Evolutionary conservation across 2,113 vertebrate species (phyloP), one percentile per base, ranked within the genome.

Genomic region (Triplophysa dalaica): DNA sequence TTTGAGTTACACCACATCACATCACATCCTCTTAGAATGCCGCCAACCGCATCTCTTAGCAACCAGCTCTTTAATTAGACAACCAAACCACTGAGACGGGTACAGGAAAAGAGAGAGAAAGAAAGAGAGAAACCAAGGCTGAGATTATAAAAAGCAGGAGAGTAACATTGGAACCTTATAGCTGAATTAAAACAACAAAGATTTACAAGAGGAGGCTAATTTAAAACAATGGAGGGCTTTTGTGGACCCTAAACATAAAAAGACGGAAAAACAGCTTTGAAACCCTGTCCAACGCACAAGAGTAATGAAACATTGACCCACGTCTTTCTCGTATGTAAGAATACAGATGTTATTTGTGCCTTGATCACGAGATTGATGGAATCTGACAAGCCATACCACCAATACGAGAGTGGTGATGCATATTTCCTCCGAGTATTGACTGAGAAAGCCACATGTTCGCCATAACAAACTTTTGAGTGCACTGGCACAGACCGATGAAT

Each of bases 31-130:
- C 74, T 87, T 79, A 72, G 80, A 82, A 61, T 75, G 29, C 79
- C 85, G 85, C 64, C 24, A 81, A 87, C 79, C 11, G 79, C 86
- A 89, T 92, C 88, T 89, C 93, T 94, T 91, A 94, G 91, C 93
- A 93, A 91, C 90, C 82, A 66, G 61, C 84, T 93, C 87, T 88
- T 92, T 90, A 91, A 92, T 91, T 91, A 93, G 85, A 82, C 81
- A 86, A 75, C 83, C 82, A 87, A 86, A 72, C 81, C 89, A 43
- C 54, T 21, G 33, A 77, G 63, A 82, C 85, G 67, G 64, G 62
- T 41, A 12, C 63, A 52, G 79, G 86, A 83, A 84, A 85, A 88
- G 26, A 89, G 83, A 56, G 24, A 77, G 17, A n/a, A 24, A 26
- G 1, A 79, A 48, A 69, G 4, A 21, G 17, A 50, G 54, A 29